Base-by-base conservation (phyloP, 2,888 invertebrate genomes). In the Celastrina argiolus region DNA sequence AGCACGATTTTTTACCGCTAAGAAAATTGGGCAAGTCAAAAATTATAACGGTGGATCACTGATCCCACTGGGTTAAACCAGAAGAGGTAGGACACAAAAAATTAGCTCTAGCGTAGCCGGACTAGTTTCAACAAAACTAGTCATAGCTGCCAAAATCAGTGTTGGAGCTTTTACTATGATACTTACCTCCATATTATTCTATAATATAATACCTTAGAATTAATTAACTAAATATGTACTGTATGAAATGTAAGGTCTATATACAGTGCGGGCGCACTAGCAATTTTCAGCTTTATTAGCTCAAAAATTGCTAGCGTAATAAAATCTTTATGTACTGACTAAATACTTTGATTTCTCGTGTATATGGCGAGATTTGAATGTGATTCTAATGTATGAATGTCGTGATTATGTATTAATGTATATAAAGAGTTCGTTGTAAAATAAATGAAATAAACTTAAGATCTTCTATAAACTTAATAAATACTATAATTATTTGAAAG, bases 321-420 rank as follows among this genome's bases (percentile, higher is more conserved):
- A 26, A 8, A 18, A 12, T 14, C 22, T 26, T 18, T 10, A 41
- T 41, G 10, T 10, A 51, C 0, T 4, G 5, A 26, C 51, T 22
- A 51, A 51, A 51, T 51, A 26, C 51, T 51, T 22, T 4, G 4
- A 14, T 51, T 36, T 51, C 51, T 51, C 51, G 51, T 14, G 51
- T 51, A 51, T 26, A 26, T 26, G 16, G 26, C 51, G 51, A 51
- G 51, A 51, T 51, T 51, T 51, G 2, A 18, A 51, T 22, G 51
- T 51, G 22, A 51, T 51, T 51, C 26, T 51, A 51, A 22, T 51
- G 51, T 51, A 51, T 51, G 22, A 22, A 51, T 51, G 16, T 51
- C 5, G 14, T 36, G 36, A 36, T 36, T 36, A 36, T 36, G 41
- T 67, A 45, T 64, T 3, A 26, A 12, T 51, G 12, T 51, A 51